Evolutionary conservation across 2,113 vertebrate species (phyloP).

Genomic region (Anarhynchus alexandrinus): DNA sequence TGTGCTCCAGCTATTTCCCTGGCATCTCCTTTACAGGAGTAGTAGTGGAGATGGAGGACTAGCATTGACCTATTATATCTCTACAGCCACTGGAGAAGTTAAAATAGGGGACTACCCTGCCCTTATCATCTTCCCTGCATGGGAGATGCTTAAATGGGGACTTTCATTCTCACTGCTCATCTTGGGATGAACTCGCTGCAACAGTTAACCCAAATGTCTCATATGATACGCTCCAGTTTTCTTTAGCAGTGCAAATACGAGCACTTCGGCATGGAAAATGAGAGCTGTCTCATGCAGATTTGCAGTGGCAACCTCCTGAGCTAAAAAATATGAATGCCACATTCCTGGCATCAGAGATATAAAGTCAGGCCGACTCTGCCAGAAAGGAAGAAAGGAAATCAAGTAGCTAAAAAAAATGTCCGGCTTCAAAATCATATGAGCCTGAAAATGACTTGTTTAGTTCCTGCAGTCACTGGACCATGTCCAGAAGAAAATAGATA

Average conservation of each 20-base stretch:
- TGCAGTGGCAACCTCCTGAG: neutral
- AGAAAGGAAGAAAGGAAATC: neutral
- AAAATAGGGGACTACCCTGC: neutral
- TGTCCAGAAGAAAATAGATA: neutral
- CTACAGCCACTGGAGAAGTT: neutral
- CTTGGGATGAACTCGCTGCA: neutral
- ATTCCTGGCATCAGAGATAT: neutral
- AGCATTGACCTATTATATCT: neutral
- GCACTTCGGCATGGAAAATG: neutral
- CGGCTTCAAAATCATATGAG: neutral
- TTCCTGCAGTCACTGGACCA: neutral
- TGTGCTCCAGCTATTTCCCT: neutral
- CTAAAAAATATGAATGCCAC: slow-evolving; percentile 6
- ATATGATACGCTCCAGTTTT: neutral
- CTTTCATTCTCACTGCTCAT: neutral
- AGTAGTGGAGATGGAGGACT: neutral
- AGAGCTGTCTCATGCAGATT: neutral
- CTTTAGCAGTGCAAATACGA: neutral
- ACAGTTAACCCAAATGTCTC: neutral
- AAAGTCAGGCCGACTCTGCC: neutral
- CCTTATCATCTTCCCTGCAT: neutral
- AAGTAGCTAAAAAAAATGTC: neutral
- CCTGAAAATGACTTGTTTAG: neutral
- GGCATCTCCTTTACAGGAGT: neutral
- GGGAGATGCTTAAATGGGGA: neutral